Percentiles rank a stretch among this genome's conserved stretches.
Evolutionary conservation across 2,888 invertebrate species (phyloP).

Genomic region (Eudasyphora cyanicolor): DNA sequence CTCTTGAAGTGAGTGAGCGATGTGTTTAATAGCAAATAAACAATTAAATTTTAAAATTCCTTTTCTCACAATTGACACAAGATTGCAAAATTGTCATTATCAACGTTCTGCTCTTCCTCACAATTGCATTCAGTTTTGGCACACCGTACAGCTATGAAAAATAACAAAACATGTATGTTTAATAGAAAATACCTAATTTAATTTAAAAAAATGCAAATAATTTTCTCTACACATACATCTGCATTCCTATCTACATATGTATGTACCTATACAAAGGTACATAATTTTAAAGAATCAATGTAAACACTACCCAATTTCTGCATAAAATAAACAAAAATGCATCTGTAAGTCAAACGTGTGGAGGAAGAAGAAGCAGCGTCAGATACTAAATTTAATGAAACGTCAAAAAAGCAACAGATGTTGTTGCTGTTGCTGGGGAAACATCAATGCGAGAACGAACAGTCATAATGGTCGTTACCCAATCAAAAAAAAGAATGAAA

Average conservation of each 20-base stretch:
- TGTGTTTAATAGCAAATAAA: too few species aligned
- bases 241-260: neutral
- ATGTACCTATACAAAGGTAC: conserved; percentile 43
- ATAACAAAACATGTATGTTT: too few species aligned
- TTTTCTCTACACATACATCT: neutral
- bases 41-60: too few species aligned
- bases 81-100: too few species aligned
- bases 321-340: neutral
- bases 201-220: neutral
- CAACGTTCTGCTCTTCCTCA: too few species aligned
- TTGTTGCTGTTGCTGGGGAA: conserved; percentile 46
- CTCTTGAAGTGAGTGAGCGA: too few species aligned
- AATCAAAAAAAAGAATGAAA: neutral
- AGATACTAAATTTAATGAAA: conserved; percentile 5
- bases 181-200: neutral
- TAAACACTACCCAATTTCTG: neutral
- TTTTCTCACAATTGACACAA: too few species aligned
- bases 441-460: neutral
- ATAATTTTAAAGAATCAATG: conserved; percentile 41
- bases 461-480: neutral
- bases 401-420: conserved; percentile 49
- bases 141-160: too few species aligned
- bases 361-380: neutral
- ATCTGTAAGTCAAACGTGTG: neutral
- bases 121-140: too few species aligned